Conservation (phyloP, 2,888 invertebrate species). For the Leptinotarsa rubiginosa region DNA sequence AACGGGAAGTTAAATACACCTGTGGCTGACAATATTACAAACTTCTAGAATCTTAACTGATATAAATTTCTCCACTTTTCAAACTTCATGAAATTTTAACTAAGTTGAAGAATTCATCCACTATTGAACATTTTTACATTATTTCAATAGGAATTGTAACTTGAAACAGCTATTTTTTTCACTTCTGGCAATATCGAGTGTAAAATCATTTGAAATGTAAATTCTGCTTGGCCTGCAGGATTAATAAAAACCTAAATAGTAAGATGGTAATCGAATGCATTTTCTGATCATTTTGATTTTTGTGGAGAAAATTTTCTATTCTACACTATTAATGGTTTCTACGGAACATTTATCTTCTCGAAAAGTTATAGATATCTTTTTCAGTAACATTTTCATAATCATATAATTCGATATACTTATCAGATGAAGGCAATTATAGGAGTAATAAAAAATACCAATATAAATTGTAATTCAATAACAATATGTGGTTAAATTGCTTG, state of each 20-base stretch:
- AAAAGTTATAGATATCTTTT: constrained; percentile 23
- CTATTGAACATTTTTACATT: neutral
- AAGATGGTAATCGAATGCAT: constrained; percentile 26
- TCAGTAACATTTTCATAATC: constrained; percentile 36
- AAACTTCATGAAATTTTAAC: too few relatives aligned
- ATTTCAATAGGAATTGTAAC: neutral
- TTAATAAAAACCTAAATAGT: constrained; percentile 18
- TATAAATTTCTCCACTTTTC: too few relatives aligned
- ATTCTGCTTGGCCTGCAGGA: constrained; percentile 33
- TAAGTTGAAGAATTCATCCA: too few relatives aligned
- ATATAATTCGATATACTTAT: constrained; percentile 40
- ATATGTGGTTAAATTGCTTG: constrained; percentile 60
- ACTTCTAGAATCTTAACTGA: too few relatives aligned
- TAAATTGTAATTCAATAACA: constrained; percentile 56
- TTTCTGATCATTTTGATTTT: constrained; percentile 14
- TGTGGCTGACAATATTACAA: neutral
- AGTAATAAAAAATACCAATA: constrained; percentile 44
- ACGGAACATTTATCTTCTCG: constrained; percentile 3
- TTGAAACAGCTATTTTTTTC: neutral
- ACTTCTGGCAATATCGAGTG: neutral
- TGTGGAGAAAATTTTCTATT: constrained; percentile 19
- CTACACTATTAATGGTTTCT: constrained; percentile 28
- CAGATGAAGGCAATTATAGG: constrained; percentile 45
- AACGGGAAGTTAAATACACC: neutral
- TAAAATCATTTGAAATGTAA: constrained; percentile 22